phyloP scores from a whole-genome alignment of 2,888 invertebrate species.

The Ariolimax columbianus region DNA sequence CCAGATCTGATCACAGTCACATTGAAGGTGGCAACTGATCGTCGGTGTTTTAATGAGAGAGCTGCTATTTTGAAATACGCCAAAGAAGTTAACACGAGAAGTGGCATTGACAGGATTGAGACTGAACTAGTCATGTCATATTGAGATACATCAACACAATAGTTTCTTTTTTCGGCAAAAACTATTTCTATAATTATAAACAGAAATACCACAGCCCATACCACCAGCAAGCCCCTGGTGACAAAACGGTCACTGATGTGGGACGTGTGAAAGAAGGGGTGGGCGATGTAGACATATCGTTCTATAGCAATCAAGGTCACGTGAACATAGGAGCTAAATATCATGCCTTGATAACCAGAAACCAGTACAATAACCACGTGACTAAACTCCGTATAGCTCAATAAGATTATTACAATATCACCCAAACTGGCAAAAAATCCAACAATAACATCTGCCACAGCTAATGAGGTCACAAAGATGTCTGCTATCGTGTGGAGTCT shows the following conservation, averaged over 20 bases:
- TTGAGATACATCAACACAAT: background rate
- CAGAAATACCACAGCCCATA: background rate
- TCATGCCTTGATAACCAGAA: background rate
- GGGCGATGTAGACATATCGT: background rate
- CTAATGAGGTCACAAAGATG: background rate
- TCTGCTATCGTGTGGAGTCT: background rate
- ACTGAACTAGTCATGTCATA: background rate
- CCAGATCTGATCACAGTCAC: background rate
- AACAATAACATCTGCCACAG: background rate
- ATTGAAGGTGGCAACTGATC: background rate
- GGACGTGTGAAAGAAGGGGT: background rate
- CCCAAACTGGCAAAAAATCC: background rate
- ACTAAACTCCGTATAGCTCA: background rate
- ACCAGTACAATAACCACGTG: background rate
- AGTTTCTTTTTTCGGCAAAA: background rate
- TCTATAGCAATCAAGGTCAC: background rate
- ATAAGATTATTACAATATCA: background rate
- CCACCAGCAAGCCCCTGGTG: background rate
- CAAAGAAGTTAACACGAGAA: background rate
- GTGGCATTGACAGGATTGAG: background rate
- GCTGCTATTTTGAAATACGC: background rate
- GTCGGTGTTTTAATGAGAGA: background rate
- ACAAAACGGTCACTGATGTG: background rate
- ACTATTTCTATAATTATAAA: background rate
- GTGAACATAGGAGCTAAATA: background rate